Evolutionary conservation across 1,140 invertebrate genomes (phyloP).

Genomic region (Manduca sexta): DNA sequence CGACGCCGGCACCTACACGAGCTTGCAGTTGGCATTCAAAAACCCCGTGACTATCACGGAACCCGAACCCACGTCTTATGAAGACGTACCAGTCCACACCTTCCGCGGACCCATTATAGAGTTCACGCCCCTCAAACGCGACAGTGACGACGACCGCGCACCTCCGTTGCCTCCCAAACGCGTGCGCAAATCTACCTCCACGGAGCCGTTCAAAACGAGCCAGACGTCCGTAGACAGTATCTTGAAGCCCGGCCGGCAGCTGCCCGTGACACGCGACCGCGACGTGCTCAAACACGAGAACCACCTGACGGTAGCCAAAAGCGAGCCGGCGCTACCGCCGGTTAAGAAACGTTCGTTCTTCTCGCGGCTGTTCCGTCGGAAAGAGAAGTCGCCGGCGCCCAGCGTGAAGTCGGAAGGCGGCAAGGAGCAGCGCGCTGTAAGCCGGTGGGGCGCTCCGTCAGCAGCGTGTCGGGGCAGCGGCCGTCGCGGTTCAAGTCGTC

Average conservation of each 20-base stretch:
- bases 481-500: constrained; percentile 59
- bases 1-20: constrained; percentile 86
- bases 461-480: constrained; percentile 73
- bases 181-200: constrained; percentile 77
- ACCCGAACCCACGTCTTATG: constrained; percentile 56
- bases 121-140: constrained; percentile 67
- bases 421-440: constrained; percentile 39
- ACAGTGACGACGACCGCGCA: constrained; percentile 75
- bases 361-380: constrained; percentile 58
- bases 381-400: constrained; percentile 61
- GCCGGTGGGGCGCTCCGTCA: constrained; percentile 73
- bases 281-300: constrained; percentile 20
- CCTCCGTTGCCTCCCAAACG: constrained; percentile 87
- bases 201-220: constrained; percentile 49
- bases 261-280: constrained; percentile 42
- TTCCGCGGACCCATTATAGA: constrained; percentile 69
- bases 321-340: constrained; percentile 55
- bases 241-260: constrained; percentile 46
- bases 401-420: constrained; percentile 50
- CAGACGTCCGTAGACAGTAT: constrained; percentile 58
- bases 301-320: constrained; percentile 35
- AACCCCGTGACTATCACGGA: constrained; percentile 80
- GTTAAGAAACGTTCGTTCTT: constrained; percentile 67
- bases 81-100: constrained; percentile 75
- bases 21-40: constrained; percentile 89